Base-by-base conservation (phyloP, 2,113 vertebrate genomes). In the Ceyx melanurus region DNA sequence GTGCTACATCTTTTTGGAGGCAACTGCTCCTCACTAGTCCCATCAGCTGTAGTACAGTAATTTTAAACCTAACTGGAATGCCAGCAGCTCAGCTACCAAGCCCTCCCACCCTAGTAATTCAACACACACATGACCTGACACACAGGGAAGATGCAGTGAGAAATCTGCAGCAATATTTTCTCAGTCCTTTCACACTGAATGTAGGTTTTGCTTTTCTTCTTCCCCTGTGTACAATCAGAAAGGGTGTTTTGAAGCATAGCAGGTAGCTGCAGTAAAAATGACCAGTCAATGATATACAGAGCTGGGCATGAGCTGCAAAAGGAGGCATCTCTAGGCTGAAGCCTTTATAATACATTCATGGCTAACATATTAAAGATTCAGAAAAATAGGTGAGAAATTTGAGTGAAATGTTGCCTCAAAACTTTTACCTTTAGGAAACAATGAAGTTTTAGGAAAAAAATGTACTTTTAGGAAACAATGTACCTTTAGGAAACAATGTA, bases 391-490 rank as follows among this genome's bases (percentile, higher is more conserved):
- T 33, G 62, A 45, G 35, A 84, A 31, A 58, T 53, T 9, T 46
- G 23, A 60, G 17, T 53, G 37, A 89, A 80, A 81, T n/a, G 25
- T 43, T 65, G 58, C 61, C 11, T 80, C 23, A 70, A 58, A 20
- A 40, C 28, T 10, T 88, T 64, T 28, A 60, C 15, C 18, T 40
- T 45, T 66, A 67, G 37, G 66, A 70, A 76, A 74, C 3, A 61
- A 26, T 0, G 0, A 10, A 37, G 10, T 37, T 37, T 37, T 37
- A 37, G 37, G 37, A 11, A 70, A 76, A 74, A 3, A 61, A 26
- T 0, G 0, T 31, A 60, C 15, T 16, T 40, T 45, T 66, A 67
- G 37, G 66, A 70, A 76, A 74, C 3, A 61, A 26, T 0, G 0
- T 31, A 60, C 15, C 18, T 40, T 45, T 66, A 67, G 37, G 66